phyloP scores from a whole-genome alignment of 2,113 vertebrate species.

The Pteruthius melanotis region DNA sequence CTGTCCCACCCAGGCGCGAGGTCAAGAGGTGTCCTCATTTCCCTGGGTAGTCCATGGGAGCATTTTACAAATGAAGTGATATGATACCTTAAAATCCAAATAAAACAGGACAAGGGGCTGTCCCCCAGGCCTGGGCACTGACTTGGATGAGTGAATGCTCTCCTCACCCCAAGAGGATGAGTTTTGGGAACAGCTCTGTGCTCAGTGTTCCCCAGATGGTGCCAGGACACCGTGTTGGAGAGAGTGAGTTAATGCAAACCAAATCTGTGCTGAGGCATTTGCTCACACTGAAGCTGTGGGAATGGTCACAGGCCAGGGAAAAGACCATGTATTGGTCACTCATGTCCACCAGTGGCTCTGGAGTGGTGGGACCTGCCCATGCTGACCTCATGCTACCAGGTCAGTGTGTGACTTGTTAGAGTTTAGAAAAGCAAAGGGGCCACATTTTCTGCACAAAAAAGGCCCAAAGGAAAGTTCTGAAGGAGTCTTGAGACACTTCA shows the following conservation, averaged over 20 bases:
- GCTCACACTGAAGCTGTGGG: neutral
- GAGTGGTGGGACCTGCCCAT: neutral
- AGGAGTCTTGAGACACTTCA: neutral
- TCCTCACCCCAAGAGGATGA: neutral
- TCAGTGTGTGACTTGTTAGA: neutral
- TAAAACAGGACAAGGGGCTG: neutral
- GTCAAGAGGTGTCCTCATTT: neutral
- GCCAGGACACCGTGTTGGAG: neutral
- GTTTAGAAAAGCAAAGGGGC: neutral
- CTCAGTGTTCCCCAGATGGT: neutral
- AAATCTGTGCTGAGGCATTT: neutral
- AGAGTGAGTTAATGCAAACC: neutral
- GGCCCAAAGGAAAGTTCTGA: neutral
- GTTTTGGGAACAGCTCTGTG: neutral
- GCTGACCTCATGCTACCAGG: neutral
- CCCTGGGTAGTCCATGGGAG: neutral
- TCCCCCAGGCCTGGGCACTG: neutral
- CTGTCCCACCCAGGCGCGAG: neutral
- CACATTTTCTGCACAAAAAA: neutral
- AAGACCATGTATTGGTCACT: neutral
- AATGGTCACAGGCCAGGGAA: neutral
- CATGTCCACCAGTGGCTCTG: neutral
- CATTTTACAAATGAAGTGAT: neutral
- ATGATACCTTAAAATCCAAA: neutral
- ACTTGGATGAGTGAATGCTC: neutral